phyloP scores from a whole-genome alignment of 2,113 vertebrate species.

The Ammospiza caudacuta region DNA sequence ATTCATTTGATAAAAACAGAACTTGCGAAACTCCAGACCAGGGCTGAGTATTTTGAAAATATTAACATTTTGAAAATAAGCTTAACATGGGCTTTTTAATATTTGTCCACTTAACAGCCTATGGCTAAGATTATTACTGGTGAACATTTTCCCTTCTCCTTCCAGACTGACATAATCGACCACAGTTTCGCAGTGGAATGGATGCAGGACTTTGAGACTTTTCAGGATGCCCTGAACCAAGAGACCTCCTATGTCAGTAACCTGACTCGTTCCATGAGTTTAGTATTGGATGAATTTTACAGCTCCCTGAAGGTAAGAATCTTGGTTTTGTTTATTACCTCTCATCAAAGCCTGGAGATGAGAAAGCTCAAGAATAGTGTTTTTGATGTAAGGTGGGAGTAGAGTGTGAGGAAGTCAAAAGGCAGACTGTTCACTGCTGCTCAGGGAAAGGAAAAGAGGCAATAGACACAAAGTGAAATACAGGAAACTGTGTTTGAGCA shows the following conservation, averaged over 20 bases:
- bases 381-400: neutral
- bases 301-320: constrained; percentile 84
- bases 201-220: constrained; percentile 98
- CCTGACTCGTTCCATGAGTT: constrained; percentile 96
- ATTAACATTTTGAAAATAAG: neutral
- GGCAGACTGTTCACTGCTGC: neutral
- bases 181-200: constrained; percentile 97
- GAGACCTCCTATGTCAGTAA: constrained; percentile 94
- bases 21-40: neutral
- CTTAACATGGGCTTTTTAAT: neutral
- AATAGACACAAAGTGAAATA: neutral
- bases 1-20: neutral
- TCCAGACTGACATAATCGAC: constrained; percentile 93
- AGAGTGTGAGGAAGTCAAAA: neutral
- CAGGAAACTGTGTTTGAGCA: neutral
- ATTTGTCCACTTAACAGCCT: neutral
- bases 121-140: neutral
- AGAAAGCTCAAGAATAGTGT: neutral
- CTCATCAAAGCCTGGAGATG: neutral
- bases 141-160: neutral
- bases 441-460: neutral
- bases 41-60: neutral
- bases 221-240: constrained; percentile 95
- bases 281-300: constrained; percentile 97
- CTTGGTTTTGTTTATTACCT: neutral